These are phyloP conservation scores for Bombus confusus DNA, from an alignment of 1,140 invertebrate species.

Conservation along the genomic window DNA sequence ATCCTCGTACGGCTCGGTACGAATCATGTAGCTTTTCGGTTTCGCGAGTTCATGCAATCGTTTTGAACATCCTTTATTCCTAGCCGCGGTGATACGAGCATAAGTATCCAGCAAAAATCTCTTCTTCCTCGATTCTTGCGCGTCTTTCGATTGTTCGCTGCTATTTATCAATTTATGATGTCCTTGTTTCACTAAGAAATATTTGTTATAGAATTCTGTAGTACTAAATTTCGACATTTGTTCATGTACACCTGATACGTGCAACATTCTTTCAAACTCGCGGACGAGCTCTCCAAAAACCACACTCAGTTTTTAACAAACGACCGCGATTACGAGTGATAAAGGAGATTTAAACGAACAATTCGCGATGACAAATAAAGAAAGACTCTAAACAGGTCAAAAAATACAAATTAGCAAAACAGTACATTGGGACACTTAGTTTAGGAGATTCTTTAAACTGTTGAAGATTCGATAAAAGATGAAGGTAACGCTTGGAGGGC, in stretches of 20 bases:
- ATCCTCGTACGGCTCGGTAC: neutral
- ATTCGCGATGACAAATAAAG: too few species aligned
- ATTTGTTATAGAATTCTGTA: neutral
- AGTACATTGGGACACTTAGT: too few species aligned
- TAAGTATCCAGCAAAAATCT: constrained; percentile 60
- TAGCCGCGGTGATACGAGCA: constrained; percentile 59
- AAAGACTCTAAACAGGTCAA: neutral
- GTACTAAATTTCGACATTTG: neutral
- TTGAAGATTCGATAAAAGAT: neutral
- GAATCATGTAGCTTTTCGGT: constrained; percentile 43
- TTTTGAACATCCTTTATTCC: constrained; percentile 61
- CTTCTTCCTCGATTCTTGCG: constrained; percentile 45
- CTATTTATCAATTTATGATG: constrained; percentile 54
- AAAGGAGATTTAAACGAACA: too few species aligned
- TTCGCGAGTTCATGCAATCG: constrained; percentile 60
- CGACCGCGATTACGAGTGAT: too few species aligned
- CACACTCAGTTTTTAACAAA: neutral
- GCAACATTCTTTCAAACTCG: neutral
- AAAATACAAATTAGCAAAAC: too few species aligned
- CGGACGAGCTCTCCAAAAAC: neutral
- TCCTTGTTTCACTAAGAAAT: constrained; percentile 8
- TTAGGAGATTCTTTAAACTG: neutral
- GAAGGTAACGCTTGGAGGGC: neutral
- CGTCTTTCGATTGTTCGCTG: constrained; percentile 46
- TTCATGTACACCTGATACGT: neutral